Base-by-base conservation (phyloP, 2,797 vertebrate genomes). In the Sparus aurata region DNA sequence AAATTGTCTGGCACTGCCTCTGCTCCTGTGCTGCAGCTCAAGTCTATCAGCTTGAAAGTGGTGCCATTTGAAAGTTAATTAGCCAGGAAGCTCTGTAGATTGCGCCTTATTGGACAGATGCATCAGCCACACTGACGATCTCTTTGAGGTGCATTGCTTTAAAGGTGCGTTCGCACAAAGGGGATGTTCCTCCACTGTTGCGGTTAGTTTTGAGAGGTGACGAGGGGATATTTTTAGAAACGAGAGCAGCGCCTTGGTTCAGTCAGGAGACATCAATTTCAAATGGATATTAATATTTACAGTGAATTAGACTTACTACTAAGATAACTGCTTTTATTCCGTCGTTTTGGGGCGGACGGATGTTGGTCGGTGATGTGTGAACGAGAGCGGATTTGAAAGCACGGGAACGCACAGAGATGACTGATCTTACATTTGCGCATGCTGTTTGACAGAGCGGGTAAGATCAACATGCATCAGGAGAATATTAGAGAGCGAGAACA, bases 41-140 rank as follows among this genome's bases (percentile, higher is more conserved):
- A 57, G 27, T 70, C 30, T 27, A 7, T 60, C 64, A 41, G 38
- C 12, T 70, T 12, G 11, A 77, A n/a, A 63, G 41, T 30, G 12
- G 23, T 34, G 53, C 27, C 30, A 55, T 70, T 79, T 61, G 25
- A 72, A 77, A 73, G 53, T 25, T 62, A 61, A 79, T 81, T 78
- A 66, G 53, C 41, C 70, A 68, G 54, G 41, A 9, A 73, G 45
- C 77, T 59, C 60, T 38, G 15, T 15, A 60, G 52, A 60, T 64
- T 53, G 22, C 59, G 55, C 22, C 60, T 65, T 10, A 68, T 67
- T 61, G 25, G 46, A 54, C 47, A 53, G 68, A 63, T 23, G 2
- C 46, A 66, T 34, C 55, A 25, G 17, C 61, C 59, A 69, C 55
- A 47, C 18, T 53, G 65, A 61, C 47, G 57, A 69, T 50, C 17